Percentiles rank a stretch among this genome's conserved stretches.
Conservation (phyloP, 2,113 vertebrate species). For the Phyllostomus hastatus region DNA sequence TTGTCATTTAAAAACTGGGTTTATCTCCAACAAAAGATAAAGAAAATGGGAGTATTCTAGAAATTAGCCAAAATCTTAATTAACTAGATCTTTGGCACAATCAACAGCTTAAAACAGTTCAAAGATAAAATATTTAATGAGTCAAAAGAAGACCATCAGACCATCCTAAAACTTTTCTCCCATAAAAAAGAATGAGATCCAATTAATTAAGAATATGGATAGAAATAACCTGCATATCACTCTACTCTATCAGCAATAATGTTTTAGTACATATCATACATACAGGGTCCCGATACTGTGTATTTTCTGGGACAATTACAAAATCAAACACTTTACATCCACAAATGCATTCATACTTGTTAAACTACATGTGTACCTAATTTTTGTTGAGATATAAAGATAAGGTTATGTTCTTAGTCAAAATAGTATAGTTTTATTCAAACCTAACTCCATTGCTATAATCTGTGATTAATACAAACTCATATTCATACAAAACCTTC, state of each 20-base stretch:
- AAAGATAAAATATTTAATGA: constrained; percentile 28
- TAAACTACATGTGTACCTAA: not conserved
- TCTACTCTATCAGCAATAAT: not conserved
- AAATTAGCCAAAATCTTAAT: constrained; percentile 19
- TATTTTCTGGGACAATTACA: constrained; percentile 24
- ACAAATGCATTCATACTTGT: not conserved
- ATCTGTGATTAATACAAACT: constrained; percentile 22
- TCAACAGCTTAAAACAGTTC: not conserved
- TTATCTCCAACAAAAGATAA: constrained; percentile 19
- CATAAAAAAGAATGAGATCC: not conserved
- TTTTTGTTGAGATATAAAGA: constrained; percentile 20
- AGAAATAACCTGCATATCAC: not conserved
- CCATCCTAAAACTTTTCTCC: not conserved
- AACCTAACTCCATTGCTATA: not conserved
- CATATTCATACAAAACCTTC: not conserved
- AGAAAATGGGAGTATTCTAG: not conserved
- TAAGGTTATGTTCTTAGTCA: constrained; percentile 19
- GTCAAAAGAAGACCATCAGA: constrained; percentile 5
- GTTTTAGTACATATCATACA: constrained; percentile 5
- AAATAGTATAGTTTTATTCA: constrained; percentile 24
- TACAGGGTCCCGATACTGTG: not conserved
- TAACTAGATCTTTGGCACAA: not conserved
- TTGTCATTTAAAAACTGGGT: constrained; percentile 10
- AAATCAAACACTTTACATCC: constrained; percentile 27
- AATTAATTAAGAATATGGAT: not conserved